Conservation (phyloP, 2,797 vertebrate species). For the Malacoraja senta region DNA sequence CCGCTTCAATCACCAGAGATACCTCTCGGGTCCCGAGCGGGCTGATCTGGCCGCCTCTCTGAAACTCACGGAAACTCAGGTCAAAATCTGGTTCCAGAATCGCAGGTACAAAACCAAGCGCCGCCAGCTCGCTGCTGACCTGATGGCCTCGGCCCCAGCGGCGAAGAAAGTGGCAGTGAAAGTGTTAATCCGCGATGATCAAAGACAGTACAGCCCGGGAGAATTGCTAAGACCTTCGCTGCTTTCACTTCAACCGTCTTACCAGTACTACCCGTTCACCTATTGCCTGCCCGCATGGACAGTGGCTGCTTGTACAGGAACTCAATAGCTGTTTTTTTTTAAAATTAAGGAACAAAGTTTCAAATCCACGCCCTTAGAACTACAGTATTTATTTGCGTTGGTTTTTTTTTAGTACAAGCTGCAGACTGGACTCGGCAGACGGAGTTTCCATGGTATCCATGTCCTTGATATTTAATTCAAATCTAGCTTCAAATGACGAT, state of each 20-base stretch:
- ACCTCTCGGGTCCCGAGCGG: constrained; percentile 90
- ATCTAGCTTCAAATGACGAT: constrained; percentile 2
- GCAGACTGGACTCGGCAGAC: constrained; percentile 33
- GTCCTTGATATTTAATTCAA: constrained; percentile 35
- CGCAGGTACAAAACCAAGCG: constrained; percentile 96
- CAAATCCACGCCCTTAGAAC: constrained; percentile 19
- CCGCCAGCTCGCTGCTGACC: constrained; percentile 87
- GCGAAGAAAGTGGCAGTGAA: constrained; percentile 97
- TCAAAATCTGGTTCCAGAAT: constrained; percentile 99
- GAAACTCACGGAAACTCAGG: constrained; percentile 96
- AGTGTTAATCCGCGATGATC: constrained; percentile 92
- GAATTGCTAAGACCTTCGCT: constrained; percentile 84
- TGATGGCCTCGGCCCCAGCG: constrained; percentile 81
- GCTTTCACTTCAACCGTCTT: constrained; percentile 72
- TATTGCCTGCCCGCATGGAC: constrained; percentile 96
- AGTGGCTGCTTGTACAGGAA: constrained; percentile 76
- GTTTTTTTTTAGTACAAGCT: constrained; percentile 9
- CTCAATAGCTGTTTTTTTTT: constrained; percentile 50
- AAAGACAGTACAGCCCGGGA: constrained; percentile 90
- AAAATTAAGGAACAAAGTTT: neutral
- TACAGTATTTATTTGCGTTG: constrained; percentile 24
- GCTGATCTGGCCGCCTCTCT: constrained; percentile 94
- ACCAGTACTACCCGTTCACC: constrained; percentile 82
- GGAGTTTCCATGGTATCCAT: constrained; percentile 37
- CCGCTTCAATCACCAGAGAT: constrained; percentile 95